Base-by-base conservation (phyloP, 2,797 vertebrate species). In the Vespertilio murinus region DNA sequence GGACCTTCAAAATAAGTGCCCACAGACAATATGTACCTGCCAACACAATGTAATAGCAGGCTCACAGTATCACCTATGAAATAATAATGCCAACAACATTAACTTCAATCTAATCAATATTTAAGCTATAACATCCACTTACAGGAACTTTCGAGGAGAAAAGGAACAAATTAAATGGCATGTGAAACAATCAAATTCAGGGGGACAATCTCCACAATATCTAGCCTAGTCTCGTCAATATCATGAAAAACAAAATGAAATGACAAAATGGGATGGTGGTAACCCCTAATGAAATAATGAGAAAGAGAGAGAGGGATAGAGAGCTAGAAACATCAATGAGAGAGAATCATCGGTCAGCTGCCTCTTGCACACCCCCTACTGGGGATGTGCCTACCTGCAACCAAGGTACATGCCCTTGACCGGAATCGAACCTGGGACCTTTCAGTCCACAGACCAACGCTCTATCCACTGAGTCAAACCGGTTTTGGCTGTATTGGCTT, bases 231-330 rank as follows among this genome's bases (percentile, higher is more conserved):
- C 70, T 82, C 4, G 0, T 67, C 45, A 88, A 30, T 45, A 30
- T 54, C 47, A 93, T 23, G 23, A 81, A 93, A 74, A 82, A 88
- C 69, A 74, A 88, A 74, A 47, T 61, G 23, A 81, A 87, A 65
- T 30, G 40, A 85, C 12, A 69, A 65, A 73, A 38, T 61, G 25
- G 23, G 42, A 81, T 20, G 70, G 11, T 49, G 18, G 23, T 64
- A 77, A 82, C 7, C 12, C 17, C 70, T 64, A 75, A 47, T 8
- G 5, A 33, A 70, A 30, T 54, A 52, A 52, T 35, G 86, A 42
- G 42, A 42, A 42, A 42, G 42, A 10, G 11, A 42, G 42, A 4
- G 42, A 42, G 42, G 42, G n/a, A n/a, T n/a, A n/a, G n/a, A 42
- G 42, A 42, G 42, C 11, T 42, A 42, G 42, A 42, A 42, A 42